Conservation (phyloP, 2,113 vertebrate species). For the Parus major region DNA sequence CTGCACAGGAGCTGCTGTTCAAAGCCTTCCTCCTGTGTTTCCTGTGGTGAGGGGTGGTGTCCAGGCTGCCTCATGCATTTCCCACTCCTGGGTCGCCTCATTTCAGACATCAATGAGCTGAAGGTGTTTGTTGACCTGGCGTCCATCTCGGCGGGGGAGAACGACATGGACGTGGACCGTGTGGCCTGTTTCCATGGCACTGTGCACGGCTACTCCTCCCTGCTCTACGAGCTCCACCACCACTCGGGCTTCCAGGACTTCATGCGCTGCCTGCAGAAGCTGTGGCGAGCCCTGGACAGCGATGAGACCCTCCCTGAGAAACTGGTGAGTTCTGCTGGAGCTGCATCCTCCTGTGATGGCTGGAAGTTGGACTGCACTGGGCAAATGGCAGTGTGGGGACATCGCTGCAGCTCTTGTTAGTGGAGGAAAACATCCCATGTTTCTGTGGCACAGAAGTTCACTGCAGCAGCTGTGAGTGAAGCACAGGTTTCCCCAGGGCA, state of each 20-base stretch:
- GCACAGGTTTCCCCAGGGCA: not conserved
- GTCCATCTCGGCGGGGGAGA: conserved; percentile 96
- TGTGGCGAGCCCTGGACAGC: conserved; percentile 92
- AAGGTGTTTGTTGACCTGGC: conserved; percentile 97
- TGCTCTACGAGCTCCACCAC: conserved; percentile 84
- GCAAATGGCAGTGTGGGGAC: not conserved
- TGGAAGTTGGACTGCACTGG: not conserved
- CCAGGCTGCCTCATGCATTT: not conserved
- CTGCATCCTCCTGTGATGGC: not conserved
- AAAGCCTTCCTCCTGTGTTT: not conserved
- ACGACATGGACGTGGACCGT: conserved; percentile 92
- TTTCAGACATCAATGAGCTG: conserved; percentile 87
- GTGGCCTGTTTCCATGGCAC: conserved; percentile 94
- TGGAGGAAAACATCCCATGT: not conserved
- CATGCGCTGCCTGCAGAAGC: conserved; percentile 76
- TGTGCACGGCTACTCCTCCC: conserved; percentile 87
- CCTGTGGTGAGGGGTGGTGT: not conserved
- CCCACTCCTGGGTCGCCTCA: not conserved
- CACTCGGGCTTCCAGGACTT: conserved; percentile 77
- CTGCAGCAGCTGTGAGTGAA: not conserved
- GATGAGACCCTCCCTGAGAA: conserved; percentile 86
- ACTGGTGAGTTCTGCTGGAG: conserved; percentile 76
- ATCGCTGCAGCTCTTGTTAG: not conserved
- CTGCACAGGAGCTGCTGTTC: not conserved
- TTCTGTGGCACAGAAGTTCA: not conserved